Evolutionary conservation across 1,140 invertebrate species (phyloP), one percentile per base, ranked within the genome.

Genomic region (Platorchestia sp.): DNA sequence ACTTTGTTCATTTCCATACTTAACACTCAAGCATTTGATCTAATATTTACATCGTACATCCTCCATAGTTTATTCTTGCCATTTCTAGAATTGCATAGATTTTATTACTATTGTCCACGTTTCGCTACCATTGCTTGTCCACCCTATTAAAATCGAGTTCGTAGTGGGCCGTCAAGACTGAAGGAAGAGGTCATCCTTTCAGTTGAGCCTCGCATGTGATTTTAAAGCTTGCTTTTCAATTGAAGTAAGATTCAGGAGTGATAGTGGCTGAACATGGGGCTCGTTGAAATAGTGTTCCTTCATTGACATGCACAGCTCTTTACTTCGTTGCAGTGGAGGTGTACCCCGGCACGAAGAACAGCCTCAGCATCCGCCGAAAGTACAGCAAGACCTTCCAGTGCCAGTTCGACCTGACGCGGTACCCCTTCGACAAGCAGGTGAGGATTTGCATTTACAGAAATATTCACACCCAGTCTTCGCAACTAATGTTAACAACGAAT

Each of bases 391-490:
- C 95, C 53, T 96, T 96, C 95, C 95, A 95, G 75, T 96, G 96
- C 93, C 95, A 96, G 95, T 96, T 96, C 45, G 96, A 96, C 89
- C 95, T 96, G 45, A 96, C 95, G 86, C 95, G 95, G 89, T 96
- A 96, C 86, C 96, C 96, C 53, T 96, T 96, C 41, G 96, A 96
- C 75, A 95, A 96, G 36, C 96, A 96, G 95, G 95, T 96, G 22
- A 59, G 95, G 59, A 3, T 36, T 36, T 75, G 59, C 36, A 3
- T 75, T 75, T 10, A 75, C n/a, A 40, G 96, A 75, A 22, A 36
- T 36, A 3, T 75, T 75, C 36, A 3, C 27, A 75, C 36, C 27
- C 59, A 3, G 59, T 75, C 36, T 75, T 10, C 36, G 7, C 59
- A 75, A 51, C 14, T 3, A 22, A 75, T 22, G 27, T 36, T 75